Evolutionary conservation across 2,113 vertebrate species (phyloP).

Genomic region (Octodon degus): DNA sequence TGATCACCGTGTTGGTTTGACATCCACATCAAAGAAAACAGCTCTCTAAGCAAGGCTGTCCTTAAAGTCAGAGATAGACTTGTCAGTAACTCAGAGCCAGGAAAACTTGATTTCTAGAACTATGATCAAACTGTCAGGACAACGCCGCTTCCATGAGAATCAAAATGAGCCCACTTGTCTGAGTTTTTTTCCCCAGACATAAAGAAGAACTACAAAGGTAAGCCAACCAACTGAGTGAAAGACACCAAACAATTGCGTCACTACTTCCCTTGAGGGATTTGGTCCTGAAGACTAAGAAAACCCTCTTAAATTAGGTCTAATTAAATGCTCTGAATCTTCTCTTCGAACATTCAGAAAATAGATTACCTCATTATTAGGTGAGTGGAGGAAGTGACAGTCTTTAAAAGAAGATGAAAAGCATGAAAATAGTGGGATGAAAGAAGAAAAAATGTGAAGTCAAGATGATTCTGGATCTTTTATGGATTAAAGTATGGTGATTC

Average conservation of each 20-base stretch:
- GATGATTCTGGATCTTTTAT: neutral
- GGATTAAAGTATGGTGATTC: neutral
- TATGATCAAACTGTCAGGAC: constrained; percentile 59
- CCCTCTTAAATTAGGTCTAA: constrained; percentile 72
- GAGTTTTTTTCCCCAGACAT: constrained; percentile 35
- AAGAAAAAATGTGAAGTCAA: neutral
- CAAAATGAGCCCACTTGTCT: constrained; percentile 55
- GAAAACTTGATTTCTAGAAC: constrained; percentile 73
- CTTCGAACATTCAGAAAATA: constrained; percentile 56
- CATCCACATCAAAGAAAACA: constrained; percentile 66
- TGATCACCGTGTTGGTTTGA: constrained; percentile 54
- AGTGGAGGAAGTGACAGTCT: constrained; percentile 24
- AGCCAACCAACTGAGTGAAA: constrained; percentile 54
- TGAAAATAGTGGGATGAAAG: neutral
- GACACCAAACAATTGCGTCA: constrained; percentile 71
- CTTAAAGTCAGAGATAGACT: constrained; percentile 61
- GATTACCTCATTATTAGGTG: constrained; percentile 50
- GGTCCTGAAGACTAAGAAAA: constrained; percentile 59
- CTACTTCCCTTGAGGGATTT: constrained; percentile 67
- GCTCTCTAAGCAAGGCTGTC: constrained; percentile 44
- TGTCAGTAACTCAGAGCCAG: constrained; percentile 66
- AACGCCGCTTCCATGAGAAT: constrained; percentile 46
- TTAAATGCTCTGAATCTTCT: constrained; percentile 57
- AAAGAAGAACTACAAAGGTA: constrained; percentile 62
- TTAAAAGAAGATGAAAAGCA: constrained; percentile 53